These are phyloP conservation scores for Drosophila quinaria DNA, from an alignment of 2,888 invertebrate species.

Conservation along the genomic window DNA sequence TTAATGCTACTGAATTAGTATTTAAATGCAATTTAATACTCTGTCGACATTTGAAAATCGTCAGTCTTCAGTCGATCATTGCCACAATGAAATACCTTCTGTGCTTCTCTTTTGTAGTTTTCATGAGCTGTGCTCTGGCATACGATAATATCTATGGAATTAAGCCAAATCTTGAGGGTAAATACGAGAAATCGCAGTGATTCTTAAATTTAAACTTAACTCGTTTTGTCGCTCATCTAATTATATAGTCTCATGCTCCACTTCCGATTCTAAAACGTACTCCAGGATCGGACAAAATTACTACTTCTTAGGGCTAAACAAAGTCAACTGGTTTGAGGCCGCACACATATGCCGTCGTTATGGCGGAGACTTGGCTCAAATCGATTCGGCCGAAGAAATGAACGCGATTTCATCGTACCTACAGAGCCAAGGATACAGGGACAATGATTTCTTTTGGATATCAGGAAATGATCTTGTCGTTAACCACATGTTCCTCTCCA, in stretches of 20 bases:
- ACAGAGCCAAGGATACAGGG: background rate
- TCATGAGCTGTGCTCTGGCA: slow-evolving; percentile 1
- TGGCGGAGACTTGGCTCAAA: slow-evolving; percentile 28
- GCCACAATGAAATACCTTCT: slow-evolving; percentile 6
- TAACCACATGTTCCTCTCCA: background rate
- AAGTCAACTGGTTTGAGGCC: slow-evolving; percentile 19
- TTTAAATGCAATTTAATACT: too few species aligned
- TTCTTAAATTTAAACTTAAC: background rate
- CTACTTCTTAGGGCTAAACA: slow-evolving; percentile 12
- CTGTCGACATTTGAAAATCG: background rate
- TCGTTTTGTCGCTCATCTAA: background rate
- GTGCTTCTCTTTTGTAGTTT: background rate
- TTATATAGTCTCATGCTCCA: slow-evolving; percentile 17
- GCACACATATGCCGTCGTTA: slow-evolving; percentile 24
- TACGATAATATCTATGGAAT: background rate
- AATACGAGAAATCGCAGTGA: background rate
- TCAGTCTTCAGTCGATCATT: background rate
- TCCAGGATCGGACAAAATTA: slow-evolving; percentile 1
- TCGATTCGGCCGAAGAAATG: slow-evolving; percentile 27
- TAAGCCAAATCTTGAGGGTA: slow-evolving; percentile 15
- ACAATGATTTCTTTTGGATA: slow-evolving; percentile 20
- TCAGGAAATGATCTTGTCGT: slow-evolving; percentile 23
- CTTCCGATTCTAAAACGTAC: background rate
- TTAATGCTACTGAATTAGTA: too few species aligned
- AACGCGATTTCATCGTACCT: slow-evolving; percentile 8